Percentiles rank a stretch among this genome's conserved stretches.
Conservation (phyloP, 2,797 vertebrate species). For the Crax fasciolata region DNA sequence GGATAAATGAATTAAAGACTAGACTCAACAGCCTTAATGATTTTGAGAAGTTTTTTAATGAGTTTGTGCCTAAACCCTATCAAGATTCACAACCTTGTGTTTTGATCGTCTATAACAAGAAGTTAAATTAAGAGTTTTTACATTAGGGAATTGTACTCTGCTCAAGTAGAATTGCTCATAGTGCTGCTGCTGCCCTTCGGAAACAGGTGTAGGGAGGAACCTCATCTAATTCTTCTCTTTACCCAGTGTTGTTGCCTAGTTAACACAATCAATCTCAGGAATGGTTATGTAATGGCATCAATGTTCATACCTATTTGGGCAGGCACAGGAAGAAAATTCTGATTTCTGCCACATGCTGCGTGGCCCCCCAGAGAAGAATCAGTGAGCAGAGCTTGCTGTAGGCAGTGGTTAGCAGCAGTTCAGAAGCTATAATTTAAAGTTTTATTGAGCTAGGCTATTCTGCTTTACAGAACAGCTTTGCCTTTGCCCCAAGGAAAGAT, state of each 20-base stretch:
- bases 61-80: neutral
- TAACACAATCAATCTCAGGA: neutral
- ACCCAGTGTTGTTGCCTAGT: neutral
- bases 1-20: neutral
- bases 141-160: neutral
- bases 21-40: neutral
- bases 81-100: neutral
- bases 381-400: neutral
- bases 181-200: neutral
- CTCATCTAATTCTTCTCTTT: neutral
- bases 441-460: neutral
- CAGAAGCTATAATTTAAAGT: neutral
- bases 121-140: neutral
- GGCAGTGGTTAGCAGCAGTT: neutral
- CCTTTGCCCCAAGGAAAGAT: constrained; percentile 26
- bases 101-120: neutral
- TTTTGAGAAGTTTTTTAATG: neutral
- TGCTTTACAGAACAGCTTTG: neutral
- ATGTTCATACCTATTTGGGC: neutral
- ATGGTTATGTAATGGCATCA: neutral
- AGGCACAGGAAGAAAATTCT: neutral
- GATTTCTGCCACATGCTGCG: constrained; percentile 1
- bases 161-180: neutral
- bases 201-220: neutral
- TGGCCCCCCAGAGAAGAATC: neutral